Conservation (phyloP, 2,888 invertebrate species). For the Lithophane leautieri region DNA sequence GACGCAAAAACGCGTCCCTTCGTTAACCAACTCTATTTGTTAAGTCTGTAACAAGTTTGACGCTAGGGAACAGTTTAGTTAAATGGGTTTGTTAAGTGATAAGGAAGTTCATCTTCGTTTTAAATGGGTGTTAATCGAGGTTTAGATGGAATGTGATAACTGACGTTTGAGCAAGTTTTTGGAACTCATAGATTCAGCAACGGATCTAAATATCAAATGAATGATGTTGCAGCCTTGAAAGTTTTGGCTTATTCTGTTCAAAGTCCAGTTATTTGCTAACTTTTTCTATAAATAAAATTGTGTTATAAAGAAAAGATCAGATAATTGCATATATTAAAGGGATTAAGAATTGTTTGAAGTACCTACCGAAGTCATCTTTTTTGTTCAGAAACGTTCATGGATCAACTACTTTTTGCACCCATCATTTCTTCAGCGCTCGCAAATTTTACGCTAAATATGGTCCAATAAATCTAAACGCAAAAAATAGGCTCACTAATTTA, state of each 20-base stretch:
- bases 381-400: neutral
- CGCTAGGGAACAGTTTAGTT: constrained; percentile 42
- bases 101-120: constrained; percentile 37
- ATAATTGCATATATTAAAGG: neutral
- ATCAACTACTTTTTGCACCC: neutral
- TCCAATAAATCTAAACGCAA: constrained; percentile 39
- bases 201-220: neutral
- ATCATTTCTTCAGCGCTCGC: constrained; percentile 3
- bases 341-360: too few species aligned
- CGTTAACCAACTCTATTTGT: constrained; percentile 31
- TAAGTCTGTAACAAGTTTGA: constrained; percentile 27
- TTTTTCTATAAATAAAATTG: too few species aligned
- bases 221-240: neutral
- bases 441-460: constrained; percentile 47
- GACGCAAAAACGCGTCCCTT: constrained; percentile 63
- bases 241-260: neutral
- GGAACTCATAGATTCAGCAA: neutral
- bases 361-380: neutral
- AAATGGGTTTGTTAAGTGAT: constrained; percentile 56
- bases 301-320: too few species aligned
- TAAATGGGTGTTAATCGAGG: constrained; percentile 52
- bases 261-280: neutral
- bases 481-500: constrained; percentile 43
- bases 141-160: constrained; percentile 24
- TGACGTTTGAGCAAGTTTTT: constrained; percentile 17